phyloP scores from a whole-genome alignment of 2,888 invertebrate species.

The Eurytoma adleriae region DNA sequence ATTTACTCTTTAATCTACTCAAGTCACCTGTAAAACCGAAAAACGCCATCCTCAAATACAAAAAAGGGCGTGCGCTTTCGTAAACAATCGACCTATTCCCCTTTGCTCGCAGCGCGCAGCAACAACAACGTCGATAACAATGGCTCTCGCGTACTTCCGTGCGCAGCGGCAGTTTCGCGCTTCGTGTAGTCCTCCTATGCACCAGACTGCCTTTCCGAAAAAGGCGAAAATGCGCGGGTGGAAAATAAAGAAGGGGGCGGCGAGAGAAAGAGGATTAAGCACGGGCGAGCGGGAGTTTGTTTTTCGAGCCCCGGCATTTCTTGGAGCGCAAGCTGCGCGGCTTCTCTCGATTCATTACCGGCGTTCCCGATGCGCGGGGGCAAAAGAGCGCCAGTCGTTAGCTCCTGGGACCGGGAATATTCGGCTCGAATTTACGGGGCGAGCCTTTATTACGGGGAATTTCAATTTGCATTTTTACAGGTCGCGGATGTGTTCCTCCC shows the following conservation, averaged over 20 bases:
- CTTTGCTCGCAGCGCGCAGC: not conserved
- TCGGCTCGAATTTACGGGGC: slow-evolving; percentile 45
- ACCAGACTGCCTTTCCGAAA: too few species aligned
- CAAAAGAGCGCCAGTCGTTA: slow-evolving; percentile 37
- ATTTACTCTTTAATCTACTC: too few species aligned
- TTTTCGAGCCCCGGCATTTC: slow-evolving; percentile 8
- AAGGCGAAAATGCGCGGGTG: not conserved
- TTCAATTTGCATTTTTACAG: slow-evolving; percentile 56
- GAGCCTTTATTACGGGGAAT: slow-evolving; percentile 49
- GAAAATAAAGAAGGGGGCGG: not conserved
- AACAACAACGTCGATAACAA: not conserved
- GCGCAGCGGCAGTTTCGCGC: slow-evolving; percentile 29
- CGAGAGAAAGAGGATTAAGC: not conserved
- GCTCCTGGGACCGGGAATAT: not conserved
- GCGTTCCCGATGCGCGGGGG: slow-evolving; percentile 28
- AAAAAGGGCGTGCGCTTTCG: not conserved
- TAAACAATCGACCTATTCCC: slow-evolving; percentile 16
- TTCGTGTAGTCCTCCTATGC: not conserved
- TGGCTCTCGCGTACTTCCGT: not conserved
- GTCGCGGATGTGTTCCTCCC: not conserved
- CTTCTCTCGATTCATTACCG: slow-evolving; percentile 46
- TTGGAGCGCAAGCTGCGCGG: slow-evolving; percentile 2
- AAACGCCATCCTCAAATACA: not conserved
- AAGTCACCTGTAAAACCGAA: not conserved
- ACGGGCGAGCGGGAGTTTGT: not conserved